Evolutionary conservation across 2,113 vertebrate species (phyloP).

Genomic region (Phalacrocorax carbo): DNA sequence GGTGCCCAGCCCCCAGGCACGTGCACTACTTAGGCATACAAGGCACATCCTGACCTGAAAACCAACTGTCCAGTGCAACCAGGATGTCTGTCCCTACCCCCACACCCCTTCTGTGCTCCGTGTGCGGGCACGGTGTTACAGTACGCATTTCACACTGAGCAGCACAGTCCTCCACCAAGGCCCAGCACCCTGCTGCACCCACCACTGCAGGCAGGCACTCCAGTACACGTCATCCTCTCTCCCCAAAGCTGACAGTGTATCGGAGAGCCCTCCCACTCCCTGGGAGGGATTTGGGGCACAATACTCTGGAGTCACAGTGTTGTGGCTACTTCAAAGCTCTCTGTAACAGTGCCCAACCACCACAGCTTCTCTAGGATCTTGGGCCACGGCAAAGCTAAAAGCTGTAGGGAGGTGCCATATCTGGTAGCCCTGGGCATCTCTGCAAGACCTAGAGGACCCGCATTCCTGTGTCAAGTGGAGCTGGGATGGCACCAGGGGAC

Average conservation of each 20-base stretch:
- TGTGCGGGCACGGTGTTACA: rapidly evolving
- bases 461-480: not conserved
- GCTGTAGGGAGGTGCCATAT: not conserved
- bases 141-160: not conserved
- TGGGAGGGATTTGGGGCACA: not conserved
- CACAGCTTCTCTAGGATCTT: not conserved
- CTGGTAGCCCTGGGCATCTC: not conserved
- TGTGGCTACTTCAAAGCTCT: not conserved
- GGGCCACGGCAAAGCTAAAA: not conserved
- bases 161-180: too few species aligned
- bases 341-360: not conserved
- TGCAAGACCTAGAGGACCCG: not conserved
- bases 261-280: not conserved
- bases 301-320: not conserved
- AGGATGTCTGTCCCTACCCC: not conserved
- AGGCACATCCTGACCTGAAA: not conserved
- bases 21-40: not conserved
- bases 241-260: not conserved
- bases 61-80: not conserved
- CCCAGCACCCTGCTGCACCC: not conserved
- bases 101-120: not conserved
- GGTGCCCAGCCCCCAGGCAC: not conserved
- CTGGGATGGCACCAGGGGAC: not conserved
- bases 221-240: not conserved
- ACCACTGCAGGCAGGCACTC: not conserved